A percentile compares a stretch with the other conserved stretches of the same genome.
Conservation (phyloP, 2,797 vertebrate genomes). For the Lepus oiostolus region DNA sequence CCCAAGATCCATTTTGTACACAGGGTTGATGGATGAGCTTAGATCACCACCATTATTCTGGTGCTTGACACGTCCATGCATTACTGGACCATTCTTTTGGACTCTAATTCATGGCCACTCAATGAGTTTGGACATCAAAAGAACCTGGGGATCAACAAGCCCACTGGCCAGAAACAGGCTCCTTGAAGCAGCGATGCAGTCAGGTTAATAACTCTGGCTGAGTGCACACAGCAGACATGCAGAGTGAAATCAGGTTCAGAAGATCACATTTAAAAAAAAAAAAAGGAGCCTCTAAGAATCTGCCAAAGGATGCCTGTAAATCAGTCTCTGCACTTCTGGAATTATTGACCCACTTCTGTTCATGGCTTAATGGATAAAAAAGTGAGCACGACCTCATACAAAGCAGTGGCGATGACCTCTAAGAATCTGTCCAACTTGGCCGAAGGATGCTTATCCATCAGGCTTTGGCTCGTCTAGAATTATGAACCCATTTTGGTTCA, state of each 20-base stretch:
- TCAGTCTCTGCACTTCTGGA: slow-evolving; percentile 26
- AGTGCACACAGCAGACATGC: neutral
- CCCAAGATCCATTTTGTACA: too few species aligned
- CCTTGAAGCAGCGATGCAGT: too few species aligned
- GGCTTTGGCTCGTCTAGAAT: slow-evolving; percentile 3
- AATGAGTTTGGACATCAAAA: too few species aligned
- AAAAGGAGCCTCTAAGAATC: slow-evolving; percentile 20
- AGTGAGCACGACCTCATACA: slow-evolving; percentile 55
- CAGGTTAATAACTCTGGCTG: too few species aligned
- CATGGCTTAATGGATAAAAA: slow-evolving; percentile 40
- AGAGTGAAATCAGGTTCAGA: slow-evolving; percentile 40
- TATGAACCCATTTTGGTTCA: slow-evolving; percentile 46
- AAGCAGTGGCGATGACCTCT: slow-evolving; percentile 54
- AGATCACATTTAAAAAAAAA: slow-evolving; percentile 30
- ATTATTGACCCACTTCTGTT: slow-evolving; percentile 49
- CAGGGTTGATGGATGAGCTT: too few species aligned
- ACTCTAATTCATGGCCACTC: too few species aligned
- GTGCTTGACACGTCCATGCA: too few species aligned
- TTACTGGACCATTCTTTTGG: too few species aligned
- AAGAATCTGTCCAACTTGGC: slow-evolving; percentile 63
- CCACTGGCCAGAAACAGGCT: too few species aligned
- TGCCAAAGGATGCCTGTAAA: slow-evolving; percentile 27
- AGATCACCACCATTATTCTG: too few species aligned
- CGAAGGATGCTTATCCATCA: slow-evolving; percentile 27
- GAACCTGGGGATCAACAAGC: too few species aligned